Base-by-base conservation (phyloP, 2,797 vertebrate genomes). In the Eutrigla gurnardus region DNA sequence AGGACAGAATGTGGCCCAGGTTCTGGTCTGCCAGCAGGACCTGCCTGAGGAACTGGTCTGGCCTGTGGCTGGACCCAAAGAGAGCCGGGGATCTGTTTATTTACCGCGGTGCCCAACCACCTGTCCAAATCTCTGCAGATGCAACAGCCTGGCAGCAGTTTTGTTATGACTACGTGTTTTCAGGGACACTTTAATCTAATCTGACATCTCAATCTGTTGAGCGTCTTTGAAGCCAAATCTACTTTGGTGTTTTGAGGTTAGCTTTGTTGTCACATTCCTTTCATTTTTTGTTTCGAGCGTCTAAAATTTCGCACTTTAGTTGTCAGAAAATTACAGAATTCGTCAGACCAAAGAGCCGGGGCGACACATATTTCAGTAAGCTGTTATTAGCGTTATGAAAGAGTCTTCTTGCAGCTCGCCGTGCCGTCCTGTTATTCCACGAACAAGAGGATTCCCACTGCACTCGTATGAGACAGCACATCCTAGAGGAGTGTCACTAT, bases 191-290 rank as follows among this genome's bases (percentile, higher is more conserved):
- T 76, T 76, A 85, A 92, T 92, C 84, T 89, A 88, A 92, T 91
- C 89, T 86, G 89, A 90, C 90, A 84, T 89, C 84, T 90, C 90
- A 91, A 91, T 92, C 89, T 88, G 89, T 86, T 81, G 85, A 86
- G 80, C 63, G 43, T 87, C 89, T 92, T 88, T 91, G 90, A 87
- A 91, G 84, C 81, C 75, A 80, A 83, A 81, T 83, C 73, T 78
- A 68, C 86, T 81, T 77, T 72, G 66, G 55, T 80, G 83, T 87
- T 84, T 75, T 58, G 80, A 88, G 77, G 63, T 87, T 74, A 59
- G 77, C 84, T 73, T 73, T 83, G 83, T 88, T 86, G 87, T 78
- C 82, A 86, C 84, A 84, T 88, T 83, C 73, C 82, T 89, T 68
- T 81, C 79, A 25, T 25, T 25, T 25, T 25, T 25, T 25, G 80